Evolutionary conservation across 2,113 vertebrate species (phyloP).

Genomic region (Girardinichthys multiradiatus): DNA sequence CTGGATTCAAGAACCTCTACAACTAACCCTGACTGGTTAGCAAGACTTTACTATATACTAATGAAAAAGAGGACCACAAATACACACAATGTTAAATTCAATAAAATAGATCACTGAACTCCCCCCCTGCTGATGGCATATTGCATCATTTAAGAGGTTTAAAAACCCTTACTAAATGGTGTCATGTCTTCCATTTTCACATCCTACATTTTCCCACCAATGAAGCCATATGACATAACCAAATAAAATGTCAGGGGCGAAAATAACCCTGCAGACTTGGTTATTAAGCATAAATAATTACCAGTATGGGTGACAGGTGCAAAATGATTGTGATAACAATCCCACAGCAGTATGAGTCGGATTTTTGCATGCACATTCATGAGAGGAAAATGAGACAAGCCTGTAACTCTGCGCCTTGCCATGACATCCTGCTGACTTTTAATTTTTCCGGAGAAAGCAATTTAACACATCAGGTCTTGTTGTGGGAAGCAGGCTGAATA

Average conservation of each 20-base stretch:
- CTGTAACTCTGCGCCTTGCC: background rate
- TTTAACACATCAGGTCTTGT: slow-evolving; percentile 43
- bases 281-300: slow-evolving; percentile 65
- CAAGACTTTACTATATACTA: background rate
- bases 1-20: no score
- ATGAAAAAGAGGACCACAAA: slow-evolving; percentile 11
- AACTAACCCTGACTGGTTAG: background rate
- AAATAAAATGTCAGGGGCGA: slow-evolving; percentile 52
- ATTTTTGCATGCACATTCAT: background rate
- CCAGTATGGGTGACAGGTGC: slow-evolving; percentile 32
- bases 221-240: slow-evolving; percentile 35
- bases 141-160: slow-evolving; percentile 28
- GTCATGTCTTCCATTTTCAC: slow-evolving; percentile 28
- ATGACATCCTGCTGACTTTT: slow-evolving; percentile 43
- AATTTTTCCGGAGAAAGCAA: slow-evolving; percentile 45
- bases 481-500: slow-evolving; percentile 32
- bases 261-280: slow-evolving; percentile 39
- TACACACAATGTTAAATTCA: slow-evolving; percentile 7
- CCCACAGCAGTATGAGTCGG: slow-evolving; percentile 11
- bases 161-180: slow-evolving; percentile 1
- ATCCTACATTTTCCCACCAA: slow-evolving; percentile 46
- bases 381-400: slow-evolving; percentile 28
- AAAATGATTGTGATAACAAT: slow-evolving; percentile 46
- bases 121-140: background rate
- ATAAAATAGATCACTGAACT: slow-evolving; percentile 7